Conservation (phyloP, 2,797 vertebrate genomes). For the Acanthiza pusilla region DNA sequence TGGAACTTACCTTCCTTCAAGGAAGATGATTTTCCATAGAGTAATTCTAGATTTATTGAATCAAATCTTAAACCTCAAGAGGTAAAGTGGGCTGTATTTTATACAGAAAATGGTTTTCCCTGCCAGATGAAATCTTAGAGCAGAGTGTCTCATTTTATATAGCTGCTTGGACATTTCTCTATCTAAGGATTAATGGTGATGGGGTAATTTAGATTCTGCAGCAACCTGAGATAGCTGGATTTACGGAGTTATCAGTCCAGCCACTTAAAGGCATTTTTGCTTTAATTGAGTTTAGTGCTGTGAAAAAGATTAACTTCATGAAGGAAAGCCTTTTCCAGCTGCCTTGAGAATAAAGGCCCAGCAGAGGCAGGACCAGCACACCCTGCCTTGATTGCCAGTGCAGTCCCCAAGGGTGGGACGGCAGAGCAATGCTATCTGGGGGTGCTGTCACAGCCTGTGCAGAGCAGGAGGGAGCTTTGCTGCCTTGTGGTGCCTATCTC, state of each 20-base stretch:
- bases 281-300: background rate
- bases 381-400: background rate
- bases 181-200: slow-evolving; percentile 17
- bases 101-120: background rate
- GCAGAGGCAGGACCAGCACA: background rate
- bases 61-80: background rate
- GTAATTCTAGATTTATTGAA: background rate
- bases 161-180: slow-evolving; percentile 1
- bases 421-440: background rate
- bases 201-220: slow-evolving; percentile 29
- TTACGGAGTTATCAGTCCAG: slow-evolving; percentile 13
- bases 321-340: background rate
- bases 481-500: background rate
- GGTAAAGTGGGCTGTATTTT: background rate
- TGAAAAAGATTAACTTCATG: background rate
- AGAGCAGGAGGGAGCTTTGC: background rate
- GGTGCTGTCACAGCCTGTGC: background rate
- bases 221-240: background rate
- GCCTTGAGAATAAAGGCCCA: background rate
- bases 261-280: background rate
- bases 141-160: background rate
- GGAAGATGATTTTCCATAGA: background rate
- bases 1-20: background rate
- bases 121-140: slow-evolving; percentile 4
- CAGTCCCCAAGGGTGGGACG: background rate